Evolutionary conservation across 2,797 vertebrate species (phyloP).

Genomic region (Smutsia gigantea): DNA sequence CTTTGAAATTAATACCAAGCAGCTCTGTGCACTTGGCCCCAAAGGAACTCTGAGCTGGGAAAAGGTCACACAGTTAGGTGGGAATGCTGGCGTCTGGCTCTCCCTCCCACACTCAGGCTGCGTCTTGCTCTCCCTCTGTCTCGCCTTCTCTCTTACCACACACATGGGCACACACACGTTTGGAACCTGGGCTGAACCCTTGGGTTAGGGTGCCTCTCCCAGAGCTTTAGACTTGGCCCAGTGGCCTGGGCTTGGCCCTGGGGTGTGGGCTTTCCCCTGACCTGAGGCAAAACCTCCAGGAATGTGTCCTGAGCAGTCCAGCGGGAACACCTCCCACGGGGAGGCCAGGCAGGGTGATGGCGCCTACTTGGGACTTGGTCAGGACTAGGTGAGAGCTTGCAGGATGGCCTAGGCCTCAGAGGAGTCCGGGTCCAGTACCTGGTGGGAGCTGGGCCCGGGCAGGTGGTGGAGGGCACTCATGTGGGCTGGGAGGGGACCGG

Average conservation of each 20-base stretch:
- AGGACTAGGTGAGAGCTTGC: background rate
- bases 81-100: background rate
- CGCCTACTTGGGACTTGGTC: background rate
- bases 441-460: background rate
- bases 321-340: background rate
- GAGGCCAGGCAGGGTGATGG: no score
- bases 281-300: background rate
- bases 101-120: background rate
- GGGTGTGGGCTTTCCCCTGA: background rate
- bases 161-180: background rate
- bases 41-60: conserved; percentile 33
- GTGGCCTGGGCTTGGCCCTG: background rate
- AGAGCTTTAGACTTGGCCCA: background rate
- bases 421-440: background rate
- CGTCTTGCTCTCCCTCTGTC: background rate
- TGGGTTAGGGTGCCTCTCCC: background rate
- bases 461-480: background rate
- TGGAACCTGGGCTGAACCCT: background rate
- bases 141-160: background rate
- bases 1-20: conserved; percentile 68
- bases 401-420: background rate
- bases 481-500: background rate
- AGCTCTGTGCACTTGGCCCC: conserved; percentile 43
- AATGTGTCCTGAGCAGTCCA: background rate
- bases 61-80: conserved; percentile 49